Evolutionary conservation across 2,888 invertebrate species (phyloP).

Genomic region (Dynastes grantii): DNA sequence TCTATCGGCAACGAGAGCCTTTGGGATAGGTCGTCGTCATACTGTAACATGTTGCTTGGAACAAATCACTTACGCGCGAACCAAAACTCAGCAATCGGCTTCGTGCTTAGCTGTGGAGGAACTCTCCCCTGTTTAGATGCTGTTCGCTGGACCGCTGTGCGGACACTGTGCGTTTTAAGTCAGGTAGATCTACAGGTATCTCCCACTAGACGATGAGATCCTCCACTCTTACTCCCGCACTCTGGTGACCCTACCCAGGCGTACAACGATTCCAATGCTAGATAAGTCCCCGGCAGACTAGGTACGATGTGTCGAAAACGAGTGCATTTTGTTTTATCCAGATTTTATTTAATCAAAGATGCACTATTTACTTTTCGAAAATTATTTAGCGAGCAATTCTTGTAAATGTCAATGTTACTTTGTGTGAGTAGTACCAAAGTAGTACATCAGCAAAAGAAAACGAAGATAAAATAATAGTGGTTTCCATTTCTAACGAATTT

Average conservation of each 20-base stretch:
- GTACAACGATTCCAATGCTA: slow-evolving; percentile 54
- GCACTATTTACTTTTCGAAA: too few species aligned
- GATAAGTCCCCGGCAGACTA: slow-evolving; percentile 51
- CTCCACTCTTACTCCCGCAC: slow-evolving; percentile 56
- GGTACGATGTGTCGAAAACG: slow-evolving; percentile 24
- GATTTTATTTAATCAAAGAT: too few species aligned
- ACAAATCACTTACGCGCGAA: slow-evolving; percentile 36
- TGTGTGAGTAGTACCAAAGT: too few species aligned
- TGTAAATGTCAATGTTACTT: too few species aligned
- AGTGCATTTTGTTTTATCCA: neutral
- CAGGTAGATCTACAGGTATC: slow-evolving; percentile 60
- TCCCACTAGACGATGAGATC: slow-evolving; percentile 58
- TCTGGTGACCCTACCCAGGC: slow-evolving; percentile 55
- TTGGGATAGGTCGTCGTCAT: slow-evolving; percentile 66
- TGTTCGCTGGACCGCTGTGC: slow-evolving; percentile 56
- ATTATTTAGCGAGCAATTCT: too few species aligned
- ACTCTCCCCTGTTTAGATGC: slow-evolving; percentile 46
- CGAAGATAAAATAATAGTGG: too few species aligned
- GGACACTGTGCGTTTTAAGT: slow-evolving; percentile 57
- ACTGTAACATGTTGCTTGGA: slow-evolving; percentile 58
- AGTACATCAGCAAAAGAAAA: too few species aligned
- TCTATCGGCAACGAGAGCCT: slow-evolving; percentile 64
- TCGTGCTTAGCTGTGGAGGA: slow-evolving; percentile 36
- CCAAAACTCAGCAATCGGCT: slow-evolving; percentile 23
- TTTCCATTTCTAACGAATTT: too few species aligned